phyloP scores from a whole-genome alignment of 35 echinoderm and acorn worm species.

The Lytechinus variegatus region DNA sequence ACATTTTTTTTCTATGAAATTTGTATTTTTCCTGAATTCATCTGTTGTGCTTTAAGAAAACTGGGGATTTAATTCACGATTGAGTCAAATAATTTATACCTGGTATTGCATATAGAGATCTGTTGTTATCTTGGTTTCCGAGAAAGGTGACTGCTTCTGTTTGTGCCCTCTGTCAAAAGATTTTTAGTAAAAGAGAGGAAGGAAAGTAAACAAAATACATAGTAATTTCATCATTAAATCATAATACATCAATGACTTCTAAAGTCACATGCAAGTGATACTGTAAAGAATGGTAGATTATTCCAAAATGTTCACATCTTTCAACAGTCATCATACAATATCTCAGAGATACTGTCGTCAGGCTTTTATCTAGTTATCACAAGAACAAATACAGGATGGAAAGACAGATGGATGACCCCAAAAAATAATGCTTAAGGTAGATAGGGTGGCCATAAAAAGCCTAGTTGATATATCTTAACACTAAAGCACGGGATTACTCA shows the following conservation, averaged over 20 bases:
- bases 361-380: no score
- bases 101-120: slow-evolving; percentile 95
- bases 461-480: not conserved
- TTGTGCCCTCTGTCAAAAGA: slow-evolving; percentile 84
- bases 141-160: slow-evolving; percentile 97
- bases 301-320: not conserved
- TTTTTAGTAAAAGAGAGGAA: slow-evolving; percentile 47
- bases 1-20: no score
- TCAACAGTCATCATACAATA: not conserved
- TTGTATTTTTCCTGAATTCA: no score
- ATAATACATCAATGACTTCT: not conserved
- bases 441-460: no score
- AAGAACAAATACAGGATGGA: no score
- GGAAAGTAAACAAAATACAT: no score
- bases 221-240: not conserved
- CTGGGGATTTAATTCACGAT: no score
- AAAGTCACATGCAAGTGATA: not conserved
- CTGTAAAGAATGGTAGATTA: not conserved
- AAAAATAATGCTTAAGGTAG: no score
- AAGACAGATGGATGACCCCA: no score
- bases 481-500: slow-evolving; percentile 50
- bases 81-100: slow-evolving; percentile 39
- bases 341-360: no score
- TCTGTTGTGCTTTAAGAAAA: no score
- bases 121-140: slow-evolving; percentile 94